phyloP scores from a whole-genome alignment of 2,888 invertebrate genomes.

The Drosophila setosimentum region DNA sequence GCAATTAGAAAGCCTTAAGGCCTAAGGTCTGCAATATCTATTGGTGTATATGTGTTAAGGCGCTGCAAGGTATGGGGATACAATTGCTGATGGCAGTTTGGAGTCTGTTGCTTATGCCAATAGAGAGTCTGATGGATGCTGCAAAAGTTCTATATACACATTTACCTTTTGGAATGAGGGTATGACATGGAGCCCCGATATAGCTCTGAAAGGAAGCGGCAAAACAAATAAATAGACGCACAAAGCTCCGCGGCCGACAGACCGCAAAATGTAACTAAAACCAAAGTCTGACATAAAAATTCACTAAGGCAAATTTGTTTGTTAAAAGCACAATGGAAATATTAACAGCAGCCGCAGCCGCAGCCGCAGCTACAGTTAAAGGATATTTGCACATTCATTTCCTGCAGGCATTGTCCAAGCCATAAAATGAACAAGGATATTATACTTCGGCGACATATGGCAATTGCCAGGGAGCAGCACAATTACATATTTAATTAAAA shows the following conservation, averaged over 20 bases:
- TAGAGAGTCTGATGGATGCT: neutral
- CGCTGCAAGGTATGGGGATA: neutral
- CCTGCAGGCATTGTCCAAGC: slow-evolving; percentile 11
- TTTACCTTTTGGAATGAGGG: neutral
- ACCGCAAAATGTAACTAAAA: slow-evolving; percentile 48
- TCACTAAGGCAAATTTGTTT: slow-evolving; percentile 67
- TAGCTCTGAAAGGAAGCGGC: neutral
- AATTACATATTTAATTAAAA: slow-evolving; percentile 15
- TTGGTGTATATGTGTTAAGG: no score
- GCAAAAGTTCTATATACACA: neutral
- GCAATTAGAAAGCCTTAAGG: neutral
- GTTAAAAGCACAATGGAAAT: slow-evolving; percentile 64
- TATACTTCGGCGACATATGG: slow-evolving; percentile 1
- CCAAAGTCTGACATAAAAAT: slow-evolving; percentile 53
- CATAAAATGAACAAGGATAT: slow-evolving; percentile 8
- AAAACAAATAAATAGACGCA: slow-evolving; percentile 36
- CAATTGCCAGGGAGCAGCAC: neutral
- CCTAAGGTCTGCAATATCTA: neutral
- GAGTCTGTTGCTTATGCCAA: neutral
- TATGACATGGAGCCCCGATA: neutral
- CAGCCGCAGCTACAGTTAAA: slow-evolving; percentile 4
- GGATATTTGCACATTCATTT: slow-evolving; percentile 10
- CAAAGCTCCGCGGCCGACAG: slow-evolving; percentile 38
- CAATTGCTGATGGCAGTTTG: neutral
- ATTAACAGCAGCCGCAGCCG: slow-evolving; percentile 44